These are phyloP conservation scores for Danaus melanippus DNA, from an alignment of 1,140 invertebrate species.

Conservation along the genomic window DNA sequence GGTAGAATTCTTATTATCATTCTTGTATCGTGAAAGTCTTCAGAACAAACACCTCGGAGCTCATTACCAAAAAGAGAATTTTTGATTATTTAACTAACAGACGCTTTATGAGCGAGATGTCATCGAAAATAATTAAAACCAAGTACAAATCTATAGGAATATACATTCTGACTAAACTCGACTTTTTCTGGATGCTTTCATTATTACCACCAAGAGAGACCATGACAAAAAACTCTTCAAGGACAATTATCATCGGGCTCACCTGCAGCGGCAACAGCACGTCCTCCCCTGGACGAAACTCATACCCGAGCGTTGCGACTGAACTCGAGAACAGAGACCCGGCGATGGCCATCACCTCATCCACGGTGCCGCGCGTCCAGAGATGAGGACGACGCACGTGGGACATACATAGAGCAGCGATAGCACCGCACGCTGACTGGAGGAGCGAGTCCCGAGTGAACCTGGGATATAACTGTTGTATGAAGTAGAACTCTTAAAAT, in stretches of 20 bases:
- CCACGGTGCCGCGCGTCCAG: slow-evolving; percentile 68
- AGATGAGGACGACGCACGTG: slow-evolving; percentile 58
- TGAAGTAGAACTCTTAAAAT: background rate
- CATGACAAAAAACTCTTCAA: no score
- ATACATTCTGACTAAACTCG: no score
- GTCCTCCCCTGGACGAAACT: slow-evolving; percentile 70
- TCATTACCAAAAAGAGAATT: no score
- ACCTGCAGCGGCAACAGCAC: slow-evolving; percentile 54
- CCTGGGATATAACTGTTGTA: slow-evolving; percentile 23
- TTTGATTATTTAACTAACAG: no score
- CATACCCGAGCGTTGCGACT: slow-evolving; percentile 54
- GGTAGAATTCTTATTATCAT: no score
- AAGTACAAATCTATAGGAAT: no score
- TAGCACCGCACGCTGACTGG: slow-evolving; percentile 58
- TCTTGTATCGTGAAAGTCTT: no score
- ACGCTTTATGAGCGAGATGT: no score
- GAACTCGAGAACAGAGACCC: slow-evolving; percentile 43
- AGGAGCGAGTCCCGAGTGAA: slow-evolving; percentile 58
- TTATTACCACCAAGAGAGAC: no score
- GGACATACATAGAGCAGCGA: slow-evolving; percentile 64
- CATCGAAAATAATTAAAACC: no score
- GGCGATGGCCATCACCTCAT: slow-evolving; percentile 55
- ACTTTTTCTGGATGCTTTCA: no score
- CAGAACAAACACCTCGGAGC: no score
- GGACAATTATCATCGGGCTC: slow-evolving; percentile 9